Conservation (phyloP, 1,140 invertebrate species). For the Drosophila saltans region DNA sequence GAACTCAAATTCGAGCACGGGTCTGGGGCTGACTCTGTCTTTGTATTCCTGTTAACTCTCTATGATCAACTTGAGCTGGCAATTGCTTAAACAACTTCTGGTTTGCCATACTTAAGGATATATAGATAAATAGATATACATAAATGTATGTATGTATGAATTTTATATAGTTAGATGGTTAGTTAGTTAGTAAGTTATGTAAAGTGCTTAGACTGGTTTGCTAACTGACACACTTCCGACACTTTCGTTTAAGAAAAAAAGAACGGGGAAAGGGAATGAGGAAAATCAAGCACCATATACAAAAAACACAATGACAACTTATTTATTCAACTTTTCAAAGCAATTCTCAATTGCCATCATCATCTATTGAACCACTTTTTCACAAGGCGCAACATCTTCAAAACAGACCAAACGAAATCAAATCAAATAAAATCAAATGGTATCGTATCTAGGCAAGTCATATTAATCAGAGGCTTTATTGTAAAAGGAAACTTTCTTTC, state of each 20-base stretch:
- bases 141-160: constrained; percentile 20
- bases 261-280: constrained; percentile 59
- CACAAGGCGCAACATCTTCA: constrained; percentile 43
- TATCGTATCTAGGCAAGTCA: constrained; percentile 36
- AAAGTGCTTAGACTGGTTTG: constrained; percentile 30
- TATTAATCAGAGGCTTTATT: constrained; percentile 51
- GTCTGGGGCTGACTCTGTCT: background rate
- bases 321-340: constrained; percentile 44
- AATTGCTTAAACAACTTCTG: constrained; percentile 76
- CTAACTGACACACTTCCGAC: constrained; percentile 70
- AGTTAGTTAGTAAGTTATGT: constrained; percentile 12
- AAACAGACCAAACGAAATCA: constrained; percentile 34
- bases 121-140: constrained; percentile 41
- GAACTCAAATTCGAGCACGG: background rate
- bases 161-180: constrained; percentile 27
- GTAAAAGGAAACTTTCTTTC: constrained; percentile 73
- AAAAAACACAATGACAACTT: constrained; percentile 44
- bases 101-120: constrained; percentile 45
- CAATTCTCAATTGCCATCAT: constrained; percentile 55
- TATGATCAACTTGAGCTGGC: constrained; percentile 31
- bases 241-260: constrained; percentile 33
- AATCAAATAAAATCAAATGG: constrained; percentile 58
- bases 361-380: constrained; percentile 62
- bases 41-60: constrained; percentile 16
- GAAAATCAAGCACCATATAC: constrained; percentile 22